phyloP scores from a whole-genome alignment of 2,797 vertebrate species.

The Danio jaintianensis region DNA sequence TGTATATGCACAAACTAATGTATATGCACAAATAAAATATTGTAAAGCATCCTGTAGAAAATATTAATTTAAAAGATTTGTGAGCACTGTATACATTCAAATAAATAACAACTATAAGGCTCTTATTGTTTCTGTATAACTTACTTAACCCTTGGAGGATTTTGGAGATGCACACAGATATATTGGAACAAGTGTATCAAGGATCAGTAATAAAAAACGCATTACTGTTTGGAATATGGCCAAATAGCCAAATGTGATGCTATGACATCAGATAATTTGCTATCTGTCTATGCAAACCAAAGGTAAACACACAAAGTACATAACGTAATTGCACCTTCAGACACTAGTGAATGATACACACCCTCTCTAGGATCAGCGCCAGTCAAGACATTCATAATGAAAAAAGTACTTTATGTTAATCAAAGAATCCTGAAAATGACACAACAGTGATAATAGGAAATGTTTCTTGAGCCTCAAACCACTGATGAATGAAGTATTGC shows the following conservation, averaged over 20 bases:
- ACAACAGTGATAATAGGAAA: not conserved
- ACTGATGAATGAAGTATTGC: too few species aligned
- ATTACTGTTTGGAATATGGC: not conserved
- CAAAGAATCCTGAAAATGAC: not conserved
- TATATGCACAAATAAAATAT: too few species aligned
- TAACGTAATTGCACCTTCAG: not conserved
- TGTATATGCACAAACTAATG: too few species aligned
- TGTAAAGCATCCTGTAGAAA: too few species aligned
- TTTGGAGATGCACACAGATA: not conserved
- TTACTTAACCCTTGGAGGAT: not conserved
- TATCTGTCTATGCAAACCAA: slow-evolving; percentile 19
- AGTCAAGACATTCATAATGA: not conserved
- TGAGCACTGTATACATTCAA: too few species aligned
- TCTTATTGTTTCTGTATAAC: not conserved
- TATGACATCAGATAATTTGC: slow-evolving; percentile 9
- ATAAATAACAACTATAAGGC: not conserved
- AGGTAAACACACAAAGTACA: slow-evolving; percentile 41
- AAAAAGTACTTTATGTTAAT: too few species aligned
- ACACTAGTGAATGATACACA: not conserved
- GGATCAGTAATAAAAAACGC: not conserved
- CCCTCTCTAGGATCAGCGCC: not conserved
- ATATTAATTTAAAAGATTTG: too few species aligned
- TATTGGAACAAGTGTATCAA: not conserved
- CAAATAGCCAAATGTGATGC: not conserved
- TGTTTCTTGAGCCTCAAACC: not conserved